phyloP scores from a whole-genome alignment of 1,140 invertebrate genomes.

The Meloidogyne floridensis region DNA sequence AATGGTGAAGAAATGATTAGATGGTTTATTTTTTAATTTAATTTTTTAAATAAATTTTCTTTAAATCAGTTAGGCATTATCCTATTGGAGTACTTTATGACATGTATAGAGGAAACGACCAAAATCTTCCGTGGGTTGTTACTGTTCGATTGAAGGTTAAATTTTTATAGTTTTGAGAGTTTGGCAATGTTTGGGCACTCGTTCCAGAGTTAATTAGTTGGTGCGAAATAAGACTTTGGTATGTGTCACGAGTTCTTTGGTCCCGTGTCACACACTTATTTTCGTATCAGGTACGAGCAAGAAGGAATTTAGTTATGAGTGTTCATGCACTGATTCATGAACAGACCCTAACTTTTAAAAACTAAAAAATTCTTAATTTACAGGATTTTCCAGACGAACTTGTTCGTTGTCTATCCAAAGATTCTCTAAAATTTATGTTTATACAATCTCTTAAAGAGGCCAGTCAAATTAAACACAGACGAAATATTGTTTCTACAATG shows the following conservation, averaged over 20 bases:
- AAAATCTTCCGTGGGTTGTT: slow-evolving; percentile 84
- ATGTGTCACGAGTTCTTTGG: no score
- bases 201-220: no score
- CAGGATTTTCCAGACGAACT: slow-evolving; percentile 70
- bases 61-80: slow-evolving; percentile 75
- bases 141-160: slow-evolving; percentile 91
- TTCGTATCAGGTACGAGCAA: neutral
- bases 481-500: slow-evolving; percentile 88
- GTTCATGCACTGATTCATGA: no score
- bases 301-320: neutral
- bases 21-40: slow-evolving; percentile 71
- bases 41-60: slow-evolving; percentile 39
- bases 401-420: slow-evolving; percentile 72
- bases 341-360: no score
- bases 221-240: no score
- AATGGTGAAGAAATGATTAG: slow-evolving; percentile 87
- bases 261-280: no score
- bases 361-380: slow-evolving; percentile 24
- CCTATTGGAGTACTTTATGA: slow-evolving; percentile 93
- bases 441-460: slow-evolving; percentile 95
- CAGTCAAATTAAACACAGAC: slow-evolving; percentile 89
- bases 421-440: slow-evolving; percentile 87
- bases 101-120: slow-evolving; percentile 72
- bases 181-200: neutral
- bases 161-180: slow-evolving; percentile 69